phyloP scores from a whole-genome alignment of 2,888 invertebrate genomes.

The Ptilodon capucinus region DNA sequence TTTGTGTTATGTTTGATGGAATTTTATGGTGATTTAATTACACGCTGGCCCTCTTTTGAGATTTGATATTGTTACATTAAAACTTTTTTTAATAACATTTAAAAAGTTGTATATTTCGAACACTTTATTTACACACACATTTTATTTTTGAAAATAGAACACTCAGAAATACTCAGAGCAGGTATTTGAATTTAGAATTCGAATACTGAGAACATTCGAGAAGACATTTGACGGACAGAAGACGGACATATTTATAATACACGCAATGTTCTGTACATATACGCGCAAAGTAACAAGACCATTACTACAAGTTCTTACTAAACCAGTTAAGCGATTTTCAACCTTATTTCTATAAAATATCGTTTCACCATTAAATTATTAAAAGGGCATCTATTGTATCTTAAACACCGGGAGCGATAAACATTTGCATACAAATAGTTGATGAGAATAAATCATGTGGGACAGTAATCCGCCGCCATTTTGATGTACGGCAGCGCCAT shows the following conservation, averaged over 20 bases:
- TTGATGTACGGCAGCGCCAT: conserved; percentile 79
- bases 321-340: not conserved
- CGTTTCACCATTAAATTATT: conserved; percentile 1
- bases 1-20: conserved; percentile 30
- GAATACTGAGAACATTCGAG: no score
- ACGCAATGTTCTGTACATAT: not conserved
- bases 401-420: conserved; percentile 47
- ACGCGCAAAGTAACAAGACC: no score
- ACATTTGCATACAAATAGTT: conserved; percentile 69
- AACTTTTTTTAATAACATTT: not conserved
- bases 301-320: not conserved
- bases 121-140: no score
- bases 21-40: conserved; percentile 24
- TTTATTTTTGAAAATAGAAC: no score
- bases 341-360: not conserved
- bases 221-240: no score
- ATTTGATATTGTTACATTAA: not conserved
- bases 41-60: conserved; percentile 3
- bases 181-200: no score
- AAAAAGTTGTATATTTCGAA: no score
- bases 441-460: conserved; percentile 72
- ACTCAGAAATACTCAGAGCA: no score
- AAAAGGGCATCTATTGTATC: conserved; percentile 25
- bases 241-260: no score
- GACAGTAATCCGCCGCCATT: conserved; percentile 77